Conservation (phyloP, 2,797 vertebrate genomes). For the Gymnocypris eckloni region DNA sequence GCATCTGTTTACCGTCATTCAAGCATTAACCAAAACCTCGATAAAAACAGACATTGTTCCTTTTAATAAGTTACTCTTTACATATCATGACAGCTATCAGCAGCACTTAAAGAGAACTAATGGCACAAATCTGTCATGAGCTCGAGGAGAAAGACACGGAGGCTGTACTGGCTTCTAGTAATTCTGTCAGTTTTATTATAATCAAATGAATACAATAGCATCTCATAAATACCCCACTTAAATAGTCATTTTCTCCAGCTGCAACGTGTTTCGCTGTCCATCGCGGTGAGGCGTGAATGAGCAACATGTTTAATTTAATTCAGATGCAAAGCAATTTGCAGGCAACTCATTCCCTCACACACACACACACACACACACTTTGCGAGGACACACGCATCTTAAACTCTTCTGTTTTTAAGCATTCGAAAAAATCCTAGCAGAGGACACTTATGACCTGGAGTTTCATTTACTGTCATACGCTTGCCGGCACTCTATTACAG, state of each 20-base stretch:
- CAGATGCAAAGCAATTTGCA: conserved; percentile 69
- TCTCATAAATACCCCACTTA: conserved; percentile 82
- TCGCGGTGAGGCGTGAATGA: conserved; percentile 71
- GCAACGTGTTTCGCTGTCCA: conserved; percentile 77
- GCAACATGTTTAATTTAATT: conserved; percentile 78
- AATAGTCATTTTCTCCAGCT: conserved; percentile 77
- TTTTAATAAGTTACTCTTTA: conserved; percentile 51
- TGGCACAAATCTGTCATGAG: conserved; percentile 71
- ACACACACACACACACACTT: neutral
- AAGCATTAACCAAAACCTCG: neutral
- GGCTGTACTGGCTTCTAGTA: conserved; percentile 75
- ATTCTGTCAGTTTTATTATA: conserved; percentile 83
- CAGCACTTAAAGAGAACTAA: conserved; percentile 74
- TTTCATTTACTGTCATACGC: conserved; percentile 30
- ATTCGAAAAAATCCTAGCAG: conserved; percentile 30
- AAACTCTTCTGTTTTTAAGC: conserved; percentile 15
- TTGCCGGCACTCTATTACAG: conserved; percentile 55
- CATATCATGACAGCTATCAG: conserved; percentile 70
- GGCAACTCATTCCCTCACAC: conserved; percentile 53
- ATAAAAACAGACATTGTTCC: neutral
- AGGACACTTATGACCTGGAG: conserved; percentile 47
- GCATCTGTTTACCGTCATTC: neutral
- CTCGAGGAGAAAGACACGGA: conserved; percentile 66
- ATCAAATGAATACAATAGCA: conserved; percentile 83
- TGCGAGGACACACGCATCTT: conserved; percentile 5